These are phyloP conservation scores for Amiota communis DNA, from an alignment of 2,888 invertebrate genomes.

Conservation along the genomic window DNA sequence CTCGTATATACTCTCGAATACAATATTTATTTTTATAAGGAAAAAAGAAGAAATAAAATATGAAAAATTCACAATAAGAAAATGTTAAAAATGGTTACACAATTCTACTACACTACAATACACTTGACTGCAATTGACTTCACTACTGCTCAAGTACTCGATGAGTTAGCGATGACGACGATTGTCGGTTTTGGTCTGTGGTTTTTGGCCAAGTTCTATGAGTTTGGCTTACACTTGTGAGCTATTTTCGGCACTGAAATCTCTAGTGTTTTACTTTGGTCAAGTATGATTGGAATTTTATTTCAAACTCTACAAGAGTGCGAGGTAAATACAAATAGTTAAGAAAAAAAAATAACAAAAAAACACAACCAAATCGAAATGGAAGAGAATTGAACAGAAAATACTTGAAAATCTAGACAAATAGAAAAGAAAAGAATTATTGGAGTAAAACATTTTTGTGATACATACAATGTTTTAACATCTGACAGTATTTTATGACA, in stretches of 20 bases:
- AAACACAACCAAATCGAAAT: conserved; percentile 3
- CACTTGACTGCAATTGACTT: conserved; percentile 12
- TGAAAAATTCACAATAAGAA: background rate
- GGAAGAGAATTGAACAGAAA: background rate
- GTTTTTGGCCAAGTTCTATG: conserved; percentile 4
- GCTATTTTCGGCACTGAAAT: conserved; percentile 43
- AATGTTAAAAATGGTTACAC: conserved; percentile 1
- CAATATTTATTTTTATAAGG: background rate
- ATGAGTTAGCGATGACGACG: background rate
- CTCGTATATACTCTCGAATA: background rate
- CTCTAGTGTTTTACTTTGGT: conserved; percentile 64
- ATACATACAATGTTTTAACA: too few species aligned
- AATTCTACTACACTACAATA: conserved; percentile 2
- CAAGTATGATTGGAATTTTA: conserved; percentile 65
- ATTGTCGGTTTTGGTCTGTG: conserved; percentile 6
- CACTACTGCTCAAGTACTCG: background rate
- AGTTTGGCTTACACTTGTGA: conserved; percentile 28
- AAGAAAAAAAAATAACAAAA: conserved; percentile 6
- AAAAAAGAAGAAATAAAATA: background rate
- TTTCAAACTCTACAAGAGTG: conserved; percentile 42
- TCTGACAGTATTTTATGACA: too few species aligned
- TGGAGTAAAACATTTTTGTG: too few species aligned
- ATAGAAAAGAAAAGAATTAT: too few species aligned
- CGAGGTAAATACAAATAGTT: background rate
- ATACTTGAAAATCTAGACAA: too few species aligned